These are phyloP conservation scores for Peromyscus melanophrys DNA, from an alignment of 2,797 vertebrate genomes.

Conservation along the genomic window DNA sequence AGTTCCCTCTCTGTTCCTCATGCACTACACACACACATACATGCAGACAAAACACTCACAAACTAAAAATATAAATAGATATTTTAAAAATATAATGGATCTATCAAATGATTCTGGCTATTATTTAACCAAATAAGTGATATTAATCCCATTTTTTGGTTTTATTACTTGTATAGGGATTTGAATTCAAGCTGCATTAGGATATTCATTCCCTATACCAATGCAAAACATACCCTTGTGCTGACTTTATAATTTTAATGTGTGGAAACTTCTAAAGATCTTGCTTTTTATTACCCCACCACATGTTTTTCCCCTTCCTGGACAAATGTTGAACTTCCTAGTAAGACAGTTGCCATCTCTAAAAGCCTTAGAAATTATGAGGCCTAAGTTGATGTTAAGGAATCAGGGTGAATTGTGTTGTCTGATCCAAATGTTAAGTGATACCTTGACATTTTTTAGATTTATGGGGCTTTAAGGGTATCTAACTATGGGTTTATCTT, in stretches of 20 bases:
- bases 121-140: not conserved
- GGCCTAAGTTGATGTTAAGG: not conserved
- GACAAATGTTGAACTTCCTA: not conserved
- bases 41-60: not conserved
- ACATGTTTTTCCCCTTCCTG: not conserved
- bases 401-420: not conserved
- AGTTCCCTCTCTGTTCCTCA: not conserved
- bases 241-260: not conserved
- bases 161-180: not conserved
- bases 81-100: not conserved
- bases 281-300: not conserved
- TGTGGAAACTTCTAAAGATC: not conserved
- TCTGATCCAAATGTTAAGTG: not conserved
- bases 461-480: not conserved
- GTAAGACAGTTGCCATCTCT: not conserved
- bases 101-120: not conserved
- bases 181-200: not conserved
- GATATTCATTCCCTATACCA: not conserved
- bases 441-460: not conserved
- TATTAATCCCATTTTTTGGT: not conserved
- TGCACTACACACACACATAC: accelerated
- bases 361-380: not conserved
- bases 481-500: not conserved
- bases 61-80: not conserved
- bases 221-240: not conserved